Evolutionary conservation across 2,888 invertebrate species (phyloP), one percentile per base, ranked within the genome.

Genomic region (Amphipoea oculea): DNA sequence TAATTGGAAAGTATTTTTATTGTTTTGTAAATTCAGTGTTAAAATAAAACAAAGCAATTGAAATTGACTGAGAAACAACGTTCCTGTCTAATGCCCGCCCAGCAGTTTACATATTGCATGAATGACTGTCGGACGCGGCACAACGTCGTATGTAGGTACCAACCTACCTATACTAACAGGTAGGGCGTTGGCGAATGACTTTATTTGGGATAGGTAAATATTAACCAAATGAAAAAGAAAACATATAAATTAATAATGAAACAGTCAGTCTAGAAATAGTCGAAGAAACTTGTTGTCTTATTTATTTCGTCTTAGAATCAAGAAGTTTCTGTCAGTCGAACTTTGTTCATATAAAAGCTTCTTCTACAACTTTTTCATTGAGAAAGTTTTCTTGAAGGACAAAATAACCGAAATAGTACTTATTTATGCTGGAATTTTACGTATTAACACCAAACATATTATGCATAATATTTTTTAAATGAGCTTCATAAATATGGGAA

Each of bases 91-190:
- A 4, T 69, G 40, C 5, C n/a, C 2, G 29, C 20, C 45, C 17
- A 23, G 14, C 57, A 14, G 29, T 48, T 11, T 45, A 63, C 40
- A 45, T n/a, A 48, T 29, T 75, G 54, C 54, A 82, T 57, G 54
- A 20, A 48, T 23, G 11, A 40, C 6, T 63, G 36, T 45, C 40
- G 29, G 48, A n/a, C 48, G 76, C 7, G 42, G 2, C 20, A 14
- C 74, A 20, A 40, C 29, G 29, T 29, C 29, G 1, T 1, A 29
- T 29, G 29, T 29, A 29, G 29, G 29, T 29, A 29, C 29, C 29
- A 29, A 29, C 29, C 29, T 29, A 29, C 29, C 29, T 29, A 29
- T 29, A 29, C 29, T 1, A 29, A 29, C 1, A 45, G 17, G 7
- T 1, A n/a, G 42, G 36, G 20, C 11, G 42, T 11, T 36, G 20